Conservation (phyloP, 2,797 vertebrate species). For the Siniperca undulata region DNA sequence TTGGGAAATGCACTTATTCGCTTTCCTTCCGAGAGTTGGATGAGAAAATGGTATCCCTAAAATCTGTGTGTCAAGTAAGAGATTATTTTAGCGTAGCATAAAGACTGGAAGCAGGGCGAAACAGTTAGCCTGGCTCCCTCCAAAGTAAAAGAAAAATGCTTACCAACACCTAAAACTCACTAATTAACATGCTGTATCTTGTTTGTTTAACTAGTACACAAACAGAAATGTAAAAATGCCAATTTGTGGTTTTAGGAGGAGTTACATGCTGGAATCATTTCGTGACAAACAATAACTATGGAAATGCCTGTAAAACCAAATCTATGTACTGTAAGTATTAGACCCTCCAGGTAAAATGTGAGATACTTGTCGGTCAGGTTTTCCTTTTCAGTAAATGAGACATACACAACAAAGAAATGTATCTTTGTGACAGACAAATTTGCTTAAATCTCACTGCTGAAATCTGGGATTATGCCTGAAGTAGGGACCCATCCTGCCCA, state of each 20-base stretch:
- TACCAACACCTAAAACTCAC: constrained; percentile 9
- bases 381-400: constrained; percentile 4
- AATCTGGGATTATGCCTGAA: constrained; percentile 27
- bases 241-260: constrained; percentile 54
- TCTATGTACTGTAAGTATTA: neutral
- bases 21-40: neutral
- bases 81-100: constrained; percentile 1
- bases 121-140: neutral
- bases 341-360: neutral
- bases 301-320: constrained; percentile 23
- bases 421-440: neutral
- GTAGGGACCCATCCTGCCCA: neutral
- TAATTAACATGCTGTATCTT: constrained; percentile 42
- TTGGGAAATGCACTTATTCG: no score
- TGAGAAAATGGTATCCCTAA: no score
- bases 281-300: constrained; percentile 12
- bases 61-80: neutral
- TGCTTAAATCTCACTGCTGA: constrained; percentile 6
- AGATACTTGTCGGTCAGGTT: constrained; percentile 1
- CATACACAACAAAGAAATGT: neutral
- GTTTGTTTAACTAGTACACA: constrained; percentile 37
- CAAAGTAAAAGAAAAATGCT: neutral
- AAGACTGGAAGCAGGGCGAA: neutral
- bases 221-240: constrained; percentile 47
- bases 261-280: neutral